Conservation (phyloP, 1,140 invertebrate species). For the Drosophila pruinosa region DNA sequence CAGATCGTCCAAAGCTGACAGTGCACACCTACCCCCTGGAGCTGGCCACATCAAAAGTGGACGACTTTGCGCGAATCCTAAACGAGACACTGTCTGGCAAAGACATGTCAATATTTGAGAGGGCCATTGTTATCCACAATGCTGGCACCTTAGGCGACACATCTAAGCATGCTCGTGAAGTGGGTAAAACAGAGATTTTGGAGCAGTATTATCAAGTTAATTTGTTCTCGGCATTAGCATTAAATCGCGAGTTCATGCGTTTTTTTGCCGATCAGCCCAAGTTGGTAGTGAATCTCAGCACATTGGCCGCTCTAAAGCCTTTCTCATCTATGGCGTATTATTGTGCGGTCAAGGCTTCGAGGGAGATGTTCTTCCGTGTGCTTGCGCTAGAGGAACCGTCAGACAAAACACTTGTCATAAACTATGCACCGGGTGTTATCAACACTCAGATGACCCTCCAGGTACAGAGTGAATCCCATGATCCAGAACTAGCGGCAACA, state of each 20-base stretch:
- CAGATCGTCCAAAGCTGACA: slow-evolving; percentile 79
- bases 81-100: slow-evolving; percentile 16
- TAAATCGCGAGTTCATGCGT: slow-evolving; percentile 91
- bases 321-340: slow-evolving; percentile 91
- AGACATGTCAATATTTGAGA: slow-evolving; percentile 84
- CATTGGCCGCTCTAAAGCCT: slow-evolving; percentile 90
- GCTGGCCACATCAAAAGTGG: slow-evolving; percentile 82
- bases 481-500: slow-evolving; percentile 85
- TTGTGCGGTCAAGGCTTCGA: slow-evolving; percentile 93
- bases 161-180: slow-evolving; percentile 85
- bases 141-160: slow-evolving; percentile 93
- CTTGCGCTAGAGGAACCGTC: slow-evolving; percentile 89
- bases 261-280: slow-evolving; percentile 83
- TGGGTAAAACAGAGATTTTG: slow-evolving; percentile 86
- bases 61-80: slow-evolving; percentile 58
- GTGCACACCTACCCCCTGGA: slow-evolving; percentile 85
- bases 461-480: slow-evolving; percentile 85
- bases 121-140: slow-evolving; percentile 93
- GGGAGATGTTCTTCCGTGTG: slow-evolving; percentile 95
- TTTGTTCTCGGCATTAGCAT: slow-evolving; percentile 89
- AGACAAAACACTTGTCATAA: slow-evolving; percentile 90
- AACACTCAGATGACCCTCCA: slow-evolving; percentile 94
- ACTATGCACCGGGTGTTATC: slow-evolving; percentile 96
- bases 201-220: slow-evolving; percentile 90
- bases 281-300: slow-evolving; percentile 94